These are phyloP conservation scores for Siniperca undulata DNA, from an alignment of 2,797 vertebrate genomes.

Conservation along the genomic window DNA sequence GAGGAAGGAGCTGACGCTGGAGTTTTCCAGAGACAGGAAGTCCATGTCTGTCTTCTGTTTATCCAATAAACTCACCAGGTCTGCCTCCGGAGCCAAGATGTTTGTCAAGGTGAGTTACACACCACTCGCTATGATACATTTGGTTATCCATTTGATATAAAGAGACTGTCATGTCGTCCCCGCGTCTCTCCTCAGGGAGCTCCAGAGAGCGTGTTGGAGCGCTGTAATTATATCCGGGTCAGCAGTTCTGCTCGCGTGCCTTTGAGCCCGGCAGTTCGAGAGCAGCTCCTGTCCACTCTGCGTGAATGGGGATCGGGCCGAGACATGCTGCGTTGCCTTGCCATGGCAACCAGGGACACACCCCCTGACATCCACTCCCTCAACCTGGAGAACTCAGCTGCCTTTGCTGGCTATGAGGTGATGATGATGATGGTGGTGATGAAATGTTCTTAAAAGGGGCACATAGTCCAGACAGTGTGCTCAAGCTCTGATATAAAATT, in stretches of 20 bases:
- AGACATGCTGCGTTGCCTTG: slow-evolving; percentile 86
- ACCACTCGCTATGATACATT: accelerated
- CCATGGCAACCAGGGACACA: slow-evolving; percentile 86
- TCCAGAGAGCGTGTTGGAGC: slow-evolving; percentile 86
- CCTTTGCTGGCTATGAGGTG: slow-evolving; percentile 83
- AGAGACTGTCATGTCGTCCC: not conserved
- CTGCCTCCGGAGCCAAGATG: slow-evolving; percentile 84
- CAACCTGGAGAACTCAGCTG: slow-evolving; percentile 83
- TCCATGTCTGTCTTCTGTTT: slow-evolving; percentile 89
- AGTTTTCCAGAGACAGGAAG: slow-evolving; percentile 89
- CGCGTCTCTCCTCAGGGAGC: slow-evolving; percentile 77
- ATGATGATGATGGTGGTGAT: not conserved
- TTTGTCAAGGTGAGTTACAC: slow-evolving; percentile 83
- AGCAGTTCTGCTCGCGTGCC: slow-evolving; percentile 71
- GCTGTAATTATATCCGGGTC: slow-evolving; percentile 81
- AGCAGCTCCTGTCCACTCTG: slow-evolving; percentile 82
- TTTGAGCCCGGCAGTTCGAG: slow-evolving; percentile 73
- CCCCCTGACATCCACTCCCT: slow-evolving; percentile 82
- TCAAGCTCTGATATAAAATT: not conserved
- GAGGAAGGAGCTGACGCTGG: slow-evolving; percentile 87
- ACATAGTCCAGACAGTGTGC: not conserved
- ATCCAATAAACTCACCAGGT: slow-evolving; percentile 81
- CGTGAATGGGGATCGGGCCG: slow-evolving; percentile 85
- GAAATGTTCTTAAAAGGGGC: not conserved
- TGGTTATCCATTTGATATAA: not conserved